These are phyloP conservation scores for Ascaphus truei DNA, from an alignment of 2,113 vertebrate genomes.

Conservation along the genomic window DNA sequence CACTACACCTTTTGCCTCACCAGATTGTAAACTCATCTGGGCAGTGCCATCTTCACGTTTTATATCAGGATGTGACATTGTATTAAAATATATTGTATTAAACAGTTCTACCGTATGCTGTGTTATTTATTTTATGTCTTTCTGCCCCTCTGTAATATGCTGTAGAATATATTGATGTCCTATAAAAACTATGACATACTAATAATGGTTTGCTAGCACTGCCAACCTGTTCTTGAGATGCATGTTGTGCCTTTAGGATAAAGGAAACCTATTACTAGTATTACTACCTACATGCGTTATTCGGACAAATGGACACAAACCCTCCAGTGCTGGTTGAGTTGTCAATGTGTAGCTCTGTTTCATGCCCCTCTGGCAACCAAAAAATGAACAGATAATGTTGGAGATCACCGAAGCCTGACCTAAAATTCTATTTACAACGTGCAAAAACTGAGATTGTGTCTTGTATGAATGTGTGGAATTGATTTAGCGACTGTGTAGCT, in stretches of 20 bases:
- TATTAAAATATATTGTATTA: too few relatives aligned
- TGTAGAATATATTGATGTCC: too few relatives aligned
- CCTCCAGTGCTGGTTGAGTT: not conserved
- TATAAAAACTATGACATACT: too few relatives aligned
- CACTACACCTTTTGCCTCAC: too few relatives aligned
- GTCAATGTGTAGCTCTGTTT: not conserved
- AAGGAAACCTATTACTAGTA: too few relatives aligned
- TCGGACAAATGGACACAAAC: not conserved
- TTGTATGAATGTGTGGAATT: conserved; percentile 9
- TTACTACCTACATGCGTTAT: not conserved
- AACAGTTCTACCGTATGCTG: too few relatives aligned
- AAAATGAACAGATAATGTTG: not conserved
- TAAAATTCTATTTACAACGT: conserved; percentile 4
- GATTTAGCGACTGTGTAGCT: not conserved
- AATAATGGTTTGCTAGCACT: not conserved
- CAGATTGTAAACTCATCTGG: too few relatives aligned
- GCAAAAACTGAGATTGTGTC: not conserved
- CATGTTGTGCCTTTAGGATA: not conserved
- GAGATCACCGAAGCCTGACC: not conserved
- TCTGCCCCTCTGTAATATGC: too few relatives aligned
- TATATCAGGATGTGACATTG: too few relatives aligned
- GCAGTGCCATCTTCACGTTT: too few relatives aligned
- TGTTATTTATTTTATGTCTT: too few relatives aligned
- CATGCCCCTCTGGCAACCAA: not conserved
- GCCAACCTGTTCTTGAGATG: not conserved